Evolutionary conservation across 2,113 vertebrate genomes (phyloP).

Genomic region (human): DNA sequence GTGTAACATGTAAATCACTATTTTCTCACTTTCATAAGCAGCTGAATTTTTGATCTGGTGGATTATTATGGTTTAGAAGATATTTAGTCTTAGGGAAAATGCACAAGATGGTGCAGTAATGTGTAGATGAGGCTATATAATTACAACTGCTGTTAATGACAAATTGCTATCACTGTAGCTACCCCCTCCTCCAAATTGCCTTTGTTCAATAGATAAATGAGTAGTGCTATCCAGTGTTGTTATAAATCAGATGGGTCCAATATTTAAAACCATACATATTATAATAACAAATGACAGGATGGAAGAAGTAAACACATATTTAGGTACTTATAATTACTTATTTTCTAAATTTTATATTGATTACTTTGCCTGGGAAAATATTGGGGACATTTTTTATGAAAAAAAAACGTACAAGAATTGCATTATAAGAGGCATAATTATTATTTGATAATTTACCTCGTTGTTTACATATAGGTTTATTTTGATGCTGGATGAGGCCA

Average conservation of each 20-base stretch:
- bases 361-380: constrained; percentile 74
- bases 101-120: constrained; percentile 72
- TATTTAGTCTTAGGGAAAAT: constrained; percentile 71
- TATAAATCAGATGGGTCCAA: constrained; percentile 76
- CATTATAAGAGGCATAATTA: constrained; percentile 51
- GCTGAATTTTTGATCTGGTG: constrained; percentile 79
- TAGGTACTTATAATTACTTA: constrained; percentile 79
- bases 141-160: constrained; percentile 81
- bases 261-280: constrained; percentile 83
- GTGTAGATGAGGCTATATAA: constrained; percentile 78
- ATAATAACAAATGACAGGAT: constrained; percentile 78
- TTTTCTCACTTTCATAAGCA: constrained; percentile 78
- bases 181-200: constrained; percentile 59
- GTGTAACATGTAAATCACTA: constrained; percentile 81
- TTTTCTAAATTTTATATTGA: constrained; percentile 77
- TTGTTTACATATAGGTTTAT: neutral
- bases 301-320: constrained; percentile 79
- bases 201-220: constrained; percentile 81
- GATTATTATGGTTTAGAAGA: constrained; percentile 77
- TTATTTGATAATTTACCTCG: constrained; percentile 56
- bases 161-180: constrained; percentile 71
- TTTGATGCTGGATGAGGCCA: neutral
- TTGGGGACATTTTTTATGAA: constrained; percentile 65
- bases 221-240: constrained; percentile 37
- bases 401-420: constrained; percentile 63